Percentiles rank a stretch among this genome's conserved stretches.
These are phyloP conservation scores for Pentalonia nigronervosa DNA, from an alignment of 1,140 invertebrate species.

Conservation along the genomic window DNA sequence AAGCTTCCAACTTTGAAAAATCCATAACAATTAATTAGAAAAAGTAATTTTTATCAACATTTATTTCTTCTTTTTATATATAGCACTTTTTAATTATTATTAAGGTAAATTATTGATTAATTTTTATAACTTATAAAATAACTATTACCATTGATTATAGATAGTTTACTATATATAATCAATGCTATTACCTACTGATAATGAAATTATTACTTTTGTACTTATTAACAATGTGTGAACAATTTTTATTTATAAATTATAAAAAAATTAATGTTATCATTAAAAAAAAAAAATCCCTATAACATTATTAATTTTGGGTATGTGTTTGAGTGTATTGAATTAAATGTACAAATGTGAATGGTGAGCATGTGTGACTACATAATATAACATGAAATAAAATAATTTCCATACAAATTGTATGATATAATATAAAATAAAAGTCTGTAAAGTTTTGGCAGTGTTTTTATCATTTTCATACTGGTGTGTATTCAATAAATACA, in stretches of 20 bases:
- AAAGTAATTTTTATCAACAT: not conserved
- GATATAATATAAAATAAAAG: not conserved
- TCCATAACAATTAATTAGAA: not conserved
- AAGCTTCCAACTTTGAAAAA: not conserved
- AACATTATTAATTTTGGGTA: not conserved
- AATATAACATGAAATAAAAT: not conserved
- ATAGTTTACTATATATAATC: too few species aligned
- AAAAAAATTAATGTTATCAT: not conserved
- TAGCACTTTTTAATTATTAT: not conserved
- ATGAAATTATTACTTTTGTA: not conserved
- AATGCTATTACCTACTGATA: not conserved
- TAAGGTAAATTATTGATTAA: not conserved
- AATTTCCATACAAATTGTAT: constrained; percentile 5
- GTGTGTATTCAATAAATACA: not conserved
- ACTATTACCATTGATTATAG: not conserved
- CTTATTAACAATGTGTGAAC: not conserved
- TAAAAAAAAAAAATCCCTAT: not conserved
- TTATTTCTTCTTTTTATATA: not conserved
- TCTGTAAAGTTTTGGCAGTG: not conserved
- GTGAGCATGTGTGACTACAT: not conserved
- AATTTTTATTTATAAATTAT: not conserved
- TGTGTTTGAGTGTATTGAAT: not conserved
- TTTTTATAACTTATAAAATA: constrained; percentile 4
- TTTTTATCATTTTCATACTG: not conserved
- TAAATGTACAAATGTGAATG: not conserved